Evolutionary conservation across 2,888 invertebrate genomes (phyloP).

Genomic region (Eupithecia inturbata): DNA sequence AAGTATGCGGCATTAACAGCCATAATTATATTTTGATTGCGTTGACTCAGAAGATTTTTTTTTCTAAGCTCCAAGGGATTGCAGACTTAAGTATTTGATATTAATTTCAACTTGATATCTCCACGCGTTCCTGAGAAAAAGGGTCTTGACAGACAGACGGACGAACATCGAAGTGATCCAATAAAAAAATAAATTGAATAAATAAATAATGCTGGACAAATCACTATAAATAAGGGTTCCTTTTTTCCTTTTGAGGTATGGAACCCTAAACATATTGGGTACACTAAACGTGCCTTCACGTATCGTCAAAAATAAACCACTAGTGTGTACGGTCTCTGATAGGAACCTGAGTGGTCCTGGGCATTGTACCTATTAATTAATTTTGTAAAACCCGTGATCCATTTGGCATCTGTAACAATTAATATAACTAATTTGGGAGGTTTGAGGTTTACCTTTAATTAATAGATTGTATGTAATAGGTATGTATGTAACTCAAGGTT

Average conservation of each 20-base stretch:
- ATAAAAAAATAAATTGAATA: too few species aligned
- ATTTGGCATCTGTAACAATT: conserved; percentile 13
- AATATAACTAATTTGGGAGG: conserved; percentile 8
- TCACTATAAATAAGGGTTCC: neutral
- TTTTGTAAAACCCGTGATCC: conserved; percentile 10
- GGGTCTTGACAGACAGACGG: neutral
- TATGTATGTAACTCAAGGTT: neutral
- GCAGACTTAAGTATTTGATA: neutral
- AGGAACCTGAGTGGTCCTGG: neutral
- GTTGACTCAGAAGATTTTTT: neutral
- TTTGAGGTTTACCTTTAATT: conserved; percentile 12
- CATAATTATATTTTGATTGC: neutral
- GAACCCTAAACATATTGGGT: neutral
- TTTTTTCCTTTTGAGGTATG: neutral
- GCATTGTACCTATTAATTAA: conserved; percentile 12
- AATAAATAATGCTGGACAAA: too few species aligned
- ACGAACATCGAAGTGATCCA: too few species aligned
- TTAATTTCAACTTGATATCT: neutral
- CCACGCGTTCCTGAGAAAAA: neutral
- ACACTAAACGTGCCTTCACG: neutral
- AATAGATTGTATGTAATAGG: conserved; percentile 8
- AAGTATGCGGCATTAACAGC: neutral
- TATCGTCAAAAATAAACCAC: neutral
- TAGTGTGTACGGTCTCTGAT: neutral
- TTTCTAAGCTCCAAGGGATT: neutral